A percentile compares a stretch with the other conserved stretches of the same genome.
phyloP scores from a whole-genome alignment of 2,113 vertebrate genomes.

The Picathartes gymnocephalus region DNA sequence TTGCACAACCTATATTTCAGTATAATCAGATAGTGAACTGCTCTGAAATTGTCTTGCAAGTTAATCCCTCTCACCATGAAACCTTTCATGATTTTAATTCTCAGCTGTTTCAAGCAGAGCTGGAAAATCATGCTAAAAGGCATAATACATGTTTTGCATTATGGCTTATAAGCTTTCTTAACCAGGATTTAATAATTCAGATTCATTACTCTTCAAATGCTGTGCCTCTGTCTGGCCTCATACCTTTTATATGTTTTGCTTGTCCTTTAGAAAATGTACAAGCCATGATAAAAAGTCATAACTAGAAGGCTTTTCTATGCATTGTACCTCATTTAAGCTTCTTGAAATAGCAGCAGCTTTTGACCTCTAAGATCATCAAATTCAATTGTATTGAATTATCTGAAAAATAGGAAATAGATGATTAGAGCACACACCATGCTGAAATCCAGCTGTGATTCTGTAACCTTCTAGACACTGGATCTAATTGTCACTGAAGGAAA shows the following conservation, averaged over 20 bases:
- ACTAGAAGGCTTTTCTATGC: background rate
- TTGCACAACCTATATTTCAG: background rate
- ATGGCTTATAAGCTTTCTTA: background rate
- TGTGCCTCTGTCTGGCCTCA: background rate
- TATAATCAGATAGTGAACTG: background rate
- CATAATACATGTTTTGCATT: background rate
- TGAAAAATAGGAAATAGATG: conserved; percentile 10
- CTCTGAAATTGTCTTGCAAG: background rate
- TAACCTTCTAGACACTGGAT: background rate
- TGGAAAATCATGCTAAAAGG: conserved; percentile 7
- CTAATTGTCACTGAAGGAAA: background rate
- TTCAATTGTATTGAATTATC: background rate
- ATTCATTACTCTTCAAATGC: background rate
- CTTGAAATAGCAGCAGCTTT: background rate
- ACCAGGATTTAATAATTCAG: background rate
- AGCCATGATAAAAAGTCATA: background rate
- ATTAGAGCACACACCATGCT: background rate
- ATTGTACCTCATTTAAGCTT: background rate
- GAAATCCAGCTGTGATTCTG: conserved; percentile 13
- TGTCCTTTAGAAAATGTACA: background rate
- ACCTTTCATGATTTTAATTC: background rate
- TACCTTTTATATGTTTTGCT: background rate
- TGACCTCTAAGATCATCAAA: background rate
- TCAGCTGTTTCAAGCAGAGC: background rate
- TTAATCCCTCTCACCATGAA: background rate